A percentile compares a stretch with the other conserved stretches of the same genome.
phyloP scores from a whole-genome alignment of 2,888 invertebrate genomes.

The Neoaliturus tenellus region DNA sequence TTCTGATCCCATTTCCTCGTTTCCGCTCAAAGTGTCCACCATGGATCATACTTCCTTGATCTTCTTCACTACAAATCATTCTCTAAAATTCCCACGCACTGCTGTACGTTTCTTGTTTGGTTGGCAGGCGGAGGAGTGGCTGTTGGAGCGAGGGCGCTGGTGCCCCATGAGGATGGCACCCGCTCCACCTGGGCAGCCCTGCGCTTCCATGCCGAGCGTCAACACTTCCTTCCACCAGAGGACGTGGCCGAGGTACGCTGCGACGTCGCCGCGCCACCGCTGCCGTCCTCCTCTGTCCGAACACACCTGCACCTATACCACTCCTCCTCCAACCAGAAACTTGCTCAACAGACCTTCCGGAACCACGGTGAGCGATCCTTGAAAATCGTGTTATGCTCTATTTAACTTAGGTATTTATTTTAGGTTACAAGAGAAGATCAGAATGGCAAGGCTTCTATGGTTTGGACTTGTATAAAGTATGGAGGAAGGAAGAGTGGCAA shows the following conservation, averaged over 20 bases:
- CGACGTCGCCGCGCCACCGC: constrained; percentile 31
- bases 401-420: too few relatives aligned
- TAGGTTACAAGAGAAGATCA: too few relatives aligned
- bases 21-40: too few relatives aligned
- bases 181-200: constrained; percentile 27
- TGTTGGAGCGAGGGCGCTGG: constrained; percentile 18
- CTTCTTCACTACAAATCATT: too few relatives aligned
- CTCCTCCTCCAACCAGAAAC: constrained; percentile 37
- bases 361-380: constrained; percentile 36
- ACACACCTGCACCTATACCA: constrained; percentile 6
- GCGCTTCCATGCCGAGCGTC: constrained; percentile 37
- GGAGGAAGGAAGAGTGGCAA: too few relatives aligned
- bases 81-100: too few relatives aligned
- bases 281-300: background rate
- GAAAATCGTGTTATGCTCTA: too few relatives aligned
- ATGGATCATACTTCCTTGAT: too few relatives aligned
- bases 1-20: too few relatives aligned
- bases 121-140: constrained; percentile 36
- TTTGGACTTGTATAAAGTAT: too few relatives aligned
- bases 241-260: constrained; percentile 24
- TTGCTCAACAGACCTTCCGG: constrained; percentile 40
- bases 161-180: constrained; percentile 24
- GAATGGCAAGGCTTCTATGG: too few relatives aligned
- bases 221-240: constrained; percentile 39
- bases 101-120: too few relatives aligned